These are phyloP conservation scores for Autographa pulchrina DNA, from an alignment of 2,888 invertebrate species.

Conservation along the genomic window DNA sequence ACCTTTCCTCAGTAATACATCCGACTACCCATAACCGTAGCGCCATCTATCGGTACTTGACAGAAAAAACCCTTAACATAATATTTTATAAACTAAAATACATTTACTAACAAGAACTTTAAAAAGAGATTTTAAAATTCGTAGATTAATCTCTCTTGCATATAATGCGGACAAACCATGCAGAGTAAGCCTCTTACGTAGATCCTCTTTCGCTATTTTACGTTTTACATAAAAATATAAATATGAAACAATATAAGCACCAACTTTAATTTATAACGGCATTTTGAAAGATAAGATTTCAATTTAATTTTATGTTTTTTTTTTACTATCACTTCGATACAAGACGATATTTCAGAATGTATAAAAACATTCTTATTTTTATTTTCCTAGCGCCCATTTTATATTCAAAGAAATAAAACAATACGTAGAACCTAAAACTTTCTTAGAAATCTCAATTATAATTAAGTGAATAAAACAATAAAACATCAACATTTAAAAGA, in stretches of 20 bases:
- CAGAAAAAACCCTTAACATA: neutral
- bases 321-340: no score
- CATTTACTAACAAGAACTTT: conserved; percentile 15
- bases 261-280: neutral
- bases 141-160: conserved; percentile 6
- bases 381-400: neutral
- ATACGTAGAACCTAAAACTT: neutral
- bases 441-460: conserved; percentile 1
- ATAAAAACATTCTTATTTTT: neutral
- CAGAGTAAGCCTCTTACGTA: conserved; percentile 28
- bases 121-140: conserved; percentile 18
- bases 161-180: conserved; percentile 15
- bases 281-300: neutral
- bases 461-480: conserved; percentile 3
- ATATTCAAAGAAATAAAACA: neutral
- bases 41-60: neutral
- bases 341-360: no score
- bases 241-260: neutral
- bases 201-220: conserved; percentile 3
- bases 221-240: conserved; percentile 8
- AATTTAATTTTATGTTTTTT: no score
- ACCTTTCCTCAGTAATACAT: no score
- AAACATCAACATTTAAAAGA: neutral
- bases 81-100: conserved; percentile 26
- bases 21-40: neutral